Evolutionary conservation across 2,797 vertebrate species (phyloP), one percentile per base, ranked within the genome.

Genomic region (Chiroxiphia lanceolata): DNA sequence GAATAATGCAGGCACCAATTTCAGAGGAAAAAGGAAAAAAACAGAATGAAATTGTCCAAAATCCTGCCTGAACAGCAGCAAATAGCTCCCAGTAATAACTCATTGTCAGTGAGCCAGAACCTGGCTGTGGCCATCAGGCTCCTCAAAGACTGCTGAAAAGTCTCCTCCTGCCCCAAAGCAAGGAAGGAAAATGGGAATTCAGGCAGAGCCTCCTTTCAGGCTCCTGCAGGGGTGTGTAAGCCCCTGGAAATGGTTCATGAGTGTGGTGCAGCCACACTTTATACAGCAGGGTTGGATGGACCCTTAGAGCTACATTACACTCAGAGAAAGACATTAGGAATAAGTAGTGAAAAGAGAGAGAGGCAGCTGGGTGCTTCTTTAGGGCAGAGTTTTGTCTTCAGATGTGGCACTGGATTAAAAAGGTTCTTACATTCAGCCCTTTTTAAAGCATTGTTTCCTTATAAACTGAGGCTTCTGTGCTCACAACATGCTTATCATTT

Each of bases 111-210:
- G 9, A 75, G 40, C 42, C 42, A 47, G 23, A 82, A 38, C 23
- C 19, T 47, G 74, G 23, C 70, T 72, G 42, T 79, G 59, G 17
- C n/a, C 38, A 14, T 67, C 19, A 7, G 22, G 18, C 45, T 76
- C 11, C 48, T 65, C 60, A 38, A 19, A 68, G 38, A 6, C 22
- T 25, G 20, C 29, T 44, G 21, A 48, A 40, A 63, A 60, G 34
- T 23, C 65, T 79, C 15, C 4, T 4, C 11, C 5, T 33, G 6
- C 5, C 27, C 50, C n/a, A 51, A 61, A 38, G 29, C 0, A 0
- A 65, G 51, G 29, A n/a, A 60, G 33, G 7, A 38, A 33, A 50
- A 42, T 51, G 20, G 38, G 27, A 53, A 59, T n/a, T 25, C 60
- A 75, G 34, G 33, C 50, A 94, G 29, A 87, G 21, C 14, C 36